A percentile compares a stretch with the other conserved stretches of the same genome.
Evolutionary conservation across 2,888 invertebrate species (phyloP).

Genomic region (Agrotis puta): DNA sequence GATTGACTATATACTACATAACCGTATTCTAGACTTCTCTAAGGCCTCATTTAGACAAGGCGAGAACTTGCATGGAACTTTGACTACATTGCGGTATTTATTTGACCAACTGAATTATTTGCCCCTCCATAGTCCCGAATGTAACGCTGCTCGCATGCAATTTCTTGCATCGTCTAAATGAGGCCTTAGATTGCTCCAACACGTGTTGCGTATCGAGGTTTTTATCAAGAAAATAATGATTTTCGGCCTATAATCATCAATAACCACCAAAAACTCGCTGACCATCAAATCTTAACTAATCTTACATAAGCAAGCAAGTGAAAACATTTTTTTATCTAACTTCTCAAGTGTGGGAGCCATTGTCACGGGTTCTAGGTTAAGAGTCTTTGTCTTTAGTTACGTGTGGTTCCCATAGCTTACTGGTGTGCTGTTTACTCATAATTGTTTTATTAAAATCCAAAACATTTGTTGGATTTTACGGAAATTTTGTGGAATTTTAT

Average conservation of each 20-base stretch:
- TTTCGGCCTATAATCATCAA: not conserved
- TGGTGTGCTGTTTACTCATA: slow-evolving; percentile 61
- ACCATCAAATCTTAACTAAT: slow-evolving; percentile 65
- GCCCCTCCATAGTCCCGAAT: too few relatives aligned
- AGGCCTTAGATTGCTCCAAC: too few relatives aligned
- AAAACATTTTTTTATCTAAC: slow-evolving; percentile 80
- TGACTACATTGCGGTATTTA: too few relatives aligned
- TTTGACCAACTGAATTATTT: too few relatives aligned
- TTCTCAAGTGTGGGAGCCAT: slow-evolving; percentile 86
- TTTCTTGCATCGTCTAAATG: too few relatives aligned
- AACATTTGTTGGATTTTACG: slow-evolving; percentile 34
- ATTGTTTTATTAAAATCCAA: slow-evolving; percentile 62
- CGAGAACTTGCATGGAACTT: too few relatives aligned
- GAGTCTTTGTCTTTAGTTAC: slow-evolving; percentile 73
- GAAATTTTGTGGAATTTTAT: slow-evolving; percentile 21
- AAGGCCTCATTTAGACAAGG: too few relatives aligned
- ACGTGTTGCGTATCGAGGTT: not conserved
- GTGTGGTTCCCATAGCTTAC: slow-evolving; percentile 78
- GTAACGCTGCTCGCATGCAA: too few relatives aligned
- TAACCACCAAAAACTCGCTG: slow-evolving; percentile 23
- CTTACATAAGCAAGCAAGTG: slow-evolving; percentile 81
- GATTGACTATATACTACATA: too few relatives aligned
- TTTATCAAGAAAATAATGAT: too few relatives aligned
- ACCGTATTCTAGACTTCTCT: too few relatives aligned
- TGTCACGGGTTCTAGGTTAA: slow-evolving; percentile 84